Evolutionary conservation across 2,797 vertebrate genomes (phyloP), one percentile per base, ranked within the genome.

Genomic region (Pogoniulus pusillus): DNA sequence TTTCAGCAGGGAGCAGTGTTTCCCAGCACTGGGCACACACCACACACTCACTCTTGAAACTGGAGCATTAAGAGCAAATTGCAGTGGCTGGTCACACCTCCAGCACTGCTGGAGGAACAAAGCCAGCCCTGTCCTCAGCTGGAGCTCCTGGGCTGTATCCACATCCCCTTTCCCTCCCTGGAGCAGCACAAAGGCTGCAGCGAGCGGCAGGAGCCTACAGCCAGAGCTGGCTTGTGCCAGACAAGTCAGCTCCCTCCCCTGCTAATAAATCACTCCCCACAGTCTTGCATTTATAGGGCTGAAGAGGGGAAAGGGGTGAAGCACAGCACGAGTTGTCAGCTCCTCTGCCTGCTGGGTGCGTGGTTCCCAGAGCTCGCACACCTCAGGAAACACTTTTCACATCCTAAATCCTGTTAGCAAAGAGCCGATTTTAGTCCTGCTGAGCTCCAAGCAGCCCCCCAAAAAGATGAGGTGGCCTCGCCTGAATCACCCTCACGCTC

Each of bases 81-180:
- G 51, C 62, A 0, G 20, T 5, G 63, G 32, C 12, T 2, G 5
- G 45, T 68, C 6, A 3, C 59, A 12, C 30, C 58, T 62, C 63
- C 80, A 14, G 87, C 27, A 1, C 57, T 80, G 87, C 30, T 0
- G 17, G 54, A 4, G 62, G 3, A 59, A 94, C 95, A 96, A 94
- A 93, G 94, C 5, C 87, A 74, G 79, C 79, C 84, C 82, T 93
- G 93, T 93, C 16, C 93, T 87, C 39, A 1, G 24, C 69, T 1
- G 51, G 23, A 24, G 72, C 93, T 82, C 22, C 87, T 82, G 60
- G 10, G 71, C 91, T 27, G 4, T 47, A 87, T 53, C 90, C 47
- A 6, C 73, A 89, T 32, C 93, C 79, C 76, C 0, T 51, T 85
- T 57, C 64, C 32, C 78, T 66, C 68, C 79, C 84, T 0, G 4